A percentile compares a stretch with the other conserved stretches of the same genome.
Conservation (phyloP, 2,888 invertebrate genomes). For the Eurytoma californica region DNA sequence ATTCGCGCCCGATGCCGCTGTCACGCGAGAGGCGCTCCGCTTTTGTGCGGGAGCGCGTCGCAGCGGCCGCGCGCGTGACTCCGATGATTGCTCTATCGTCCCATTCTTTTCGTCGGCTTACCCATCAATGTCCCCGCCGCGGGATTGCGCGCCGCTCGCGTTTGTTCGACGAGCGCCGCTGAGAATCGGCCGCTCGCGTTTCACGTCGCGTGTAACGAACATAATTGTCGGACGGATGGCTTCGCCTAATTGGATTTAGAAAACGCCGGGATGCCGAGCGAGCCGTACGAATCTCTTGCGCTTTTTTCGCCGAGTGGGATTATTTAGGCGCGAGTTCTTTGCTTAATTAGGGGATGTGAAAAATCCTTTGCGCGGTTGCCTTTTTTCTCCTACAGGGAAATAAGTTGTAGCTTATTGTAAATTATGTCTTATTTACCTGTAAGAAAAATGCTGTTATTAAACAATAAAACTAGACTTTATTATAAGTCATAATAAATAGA, state of each 20-base stretch:
- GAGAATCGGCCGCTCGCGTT: not conserved
- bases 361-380: too few relatives aligned
- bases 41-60: slow-evolving; percentile 43
- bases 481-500: too few relatives aligned
- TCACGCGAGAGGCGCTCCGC: slow-evolving; percentile 8
- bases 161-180: not conserved
- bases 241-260: not conserved
- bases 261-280: not conserved
- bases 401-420: too few relatives aligned
- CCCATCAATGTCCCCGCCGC: not conserved
- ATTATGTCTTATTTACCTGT: too few relatives aligned
- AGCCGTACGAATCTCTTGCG: too few relatives aligned
- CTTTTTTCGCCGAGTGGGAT: too few relatives aligned
- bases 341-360: too few relatives aligned
- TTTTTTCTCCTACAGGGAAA: too few relatives aligned
- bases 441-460: too few relatives aligned
- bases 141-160: not conserved
- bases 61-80: slow-evolving; percentile 29
- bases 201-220: not conserved
- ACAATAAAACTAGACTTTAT: too few relatives aligned
- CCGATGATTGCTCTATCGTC: slow-evolving; percentile 50
- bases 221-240: not conserved
- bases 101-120: slow-evolving; percentile 17
- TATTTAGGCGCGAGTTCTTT: too few relatives aligned
- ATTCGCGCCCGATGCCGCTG: not conserved